Conservation (phyloP, 2,888 invertebrate genomes). For the Melanargia galathea region DNA sequence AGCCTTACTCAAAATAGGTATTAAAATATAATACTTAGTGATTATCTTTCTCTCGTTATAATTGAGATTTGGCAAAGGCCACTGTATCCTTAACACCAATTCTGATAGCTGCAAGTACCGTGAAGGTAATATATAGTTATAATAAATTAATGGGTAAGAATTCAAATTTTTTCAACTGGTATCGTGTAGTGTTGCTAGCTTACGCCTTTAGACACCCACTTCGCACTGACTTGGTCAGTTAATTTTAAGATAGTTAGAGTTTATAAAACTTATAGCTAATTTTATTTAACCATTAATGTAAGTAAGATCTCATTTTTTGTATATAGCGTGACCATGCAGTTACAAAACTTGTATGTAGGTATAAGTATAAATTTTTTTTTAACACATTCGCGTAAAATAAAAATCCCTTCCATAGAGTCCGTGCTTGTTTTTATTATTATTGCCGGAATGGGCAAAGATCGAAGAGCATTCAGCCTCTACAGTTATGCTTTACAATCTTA, state of each 20-base stretch:
- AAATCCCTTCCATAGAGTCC: not conserved
- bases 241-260: slow-evolving; percentile 56
- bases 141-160: slow-evolving; percentile 23
- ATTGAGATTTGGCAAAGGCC: slow-evolving; percentile 36
- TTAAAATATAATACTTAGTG: slow-evolving; percentile 8
- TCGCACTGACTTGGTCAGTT: slow-evolving; percentile 66
- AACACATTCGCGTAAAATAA: not conserved
- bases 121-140: slow-evolving; percentile 23
- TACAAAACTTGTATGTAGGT: slow-evolving; percentile 19
- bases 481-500: not conserved
- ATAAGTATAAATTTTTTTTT: slow-evolving; percentile 28
- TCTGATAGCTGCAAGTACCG: slow-evolving; percentile 30
- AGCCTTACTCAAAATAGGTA: slow-evolving; percentile 22
- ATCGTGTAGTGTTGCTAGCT: slow-evolving; percentile 65
- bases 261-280: slow-evolving; percentile 64
- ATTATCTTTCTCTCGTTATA: slow-evolving; percentile 25
- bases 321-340: slow-evolving; percentile 50
- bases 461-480: not conserved
- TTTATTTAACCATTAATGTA: slow-evolving; percentile 53
- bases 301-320: slow-evolving; percentile 76
- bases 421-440: not conserved
- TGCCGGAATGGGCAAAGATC: not conserved
- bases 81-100: slow-evolving; percentile 47
- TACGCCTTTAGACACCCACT: slow-evolving; percentile 46
- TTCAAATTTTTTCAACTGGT: slow-evolving; percentile 30